Evolutionary conservation across 2,888 invertebrate species (phyloP), one percentile per base, ranked within the genome.

Genomic region (Chirona hameri): DNA sequence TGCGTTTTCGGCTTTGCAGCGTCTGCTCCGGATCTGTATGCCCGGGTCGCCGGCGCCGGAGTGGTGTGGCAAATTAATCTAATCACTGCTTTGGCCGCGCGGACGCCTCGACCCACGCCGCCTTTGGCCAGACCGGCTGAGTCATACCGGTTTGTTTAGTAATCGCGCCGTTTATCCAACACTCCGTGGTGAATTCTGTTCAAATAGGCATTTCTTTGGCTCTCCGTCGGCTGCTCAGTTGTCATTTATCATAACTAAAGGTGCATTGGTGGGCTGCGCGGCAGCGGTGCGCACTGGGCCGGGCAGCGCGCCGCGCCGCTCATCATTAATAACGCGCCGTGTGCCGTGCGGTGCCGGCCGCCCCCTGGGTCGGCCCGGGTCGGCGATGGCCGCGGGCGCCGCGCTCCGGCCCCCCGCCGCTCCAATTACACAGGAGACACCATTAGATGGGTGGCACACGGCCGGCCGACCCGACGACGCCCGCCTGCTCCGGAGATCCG

Each of bases 161-260:
- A 76, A 76, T 76, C 76, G 76, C 76, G 76, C 76, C 76, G 76
- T 76, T 76, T 76, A 76, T 76, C 76, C 76, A 76, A 76, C 76
- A 76, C 76, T 46, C 27, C 76, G 76, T 46, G 76, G 39, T 76
- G 76, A 46, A 76, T 76, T 76, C 46, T 76, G 76, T 76, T 76
- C 39, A 76, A 76, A 46, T 46, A 46, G 46, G 76, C 76, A 76
- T 76, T 76, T 76, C 76, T 76, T 76, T 76, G 76, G 76, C 76
- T 76, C 24, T n/a, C 52, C 52, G 76, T 76, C 24, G 18, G 76
- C 21, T 24, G 46, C 39, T 46, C 76, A 21, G 39, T 21, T 46
- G 76, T 76, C 76, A 76, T 76, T 76, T 76, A 76, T 76, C 76
- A 76, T 76, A 15, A 76, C 76, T 46, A 76, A 76, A 76, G 76